Conservation (phyloP, 2,888 invertebrate genomes). For the Mantis religiosa region DNA sequence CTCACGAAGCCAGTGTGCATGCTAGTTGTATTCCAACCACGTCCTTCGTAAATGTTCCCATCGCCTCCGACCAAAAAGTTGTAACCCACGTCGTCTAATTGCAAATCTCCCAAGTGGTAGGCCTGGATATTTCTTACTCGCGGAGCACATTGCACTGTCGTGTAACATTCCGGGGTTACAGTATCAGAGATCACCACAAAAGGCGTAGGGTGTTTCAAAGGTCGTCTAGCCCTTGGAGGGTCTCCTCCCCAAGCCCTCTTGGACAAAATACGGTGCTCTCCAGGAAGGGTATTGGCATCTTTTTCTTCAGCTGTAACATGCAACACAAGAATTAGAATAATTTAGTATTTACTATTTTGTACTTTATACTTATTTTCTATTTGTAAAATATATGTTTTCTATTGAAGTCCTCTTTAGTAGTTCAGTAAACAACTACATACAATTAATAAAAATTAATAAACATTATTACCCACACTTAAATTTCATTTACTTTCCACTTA, state of each 20-base stretch:
- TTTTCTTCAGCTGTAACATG: not conserved
- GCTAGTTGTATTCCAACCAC: slow-evolving; percentile 60
- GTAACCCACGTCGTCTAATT: slow-evolving; percentile 70
- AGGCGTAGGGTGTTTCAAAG: slow-evolving; percentile 3
- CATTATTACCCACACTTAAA: too few relatives aligned
- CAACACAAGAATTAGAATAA: not conserved
- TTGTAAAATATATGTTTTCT: too few relatives aligned
- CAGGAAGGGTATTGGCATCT: not conserved
- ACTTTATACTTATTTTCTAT: too few relatives aligned
- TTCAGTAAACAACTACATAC: too few relatives aligned
- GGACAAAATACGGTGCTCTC: not conserved
- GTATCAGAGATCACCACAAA: slow-evolving; percentile 47
- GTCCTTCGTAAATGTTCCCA: slow-evolving; percentile 67
- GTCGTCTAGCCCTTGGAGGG: not conserved
- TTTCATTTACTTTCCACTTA: too few relatives aligned
- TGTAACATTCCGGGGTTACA: slow-evolving; percentile 56
- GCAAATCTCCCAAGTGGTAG: slow-evolving; percentile 63
- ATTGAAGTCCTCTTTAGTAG: too few relatives aligned
- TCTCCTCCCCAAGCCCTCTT: not conserved
- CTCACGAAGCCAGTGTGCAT: slow-evolving; percentile 3
- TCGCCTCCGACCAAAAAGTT: slow-evolving; percentile 79
- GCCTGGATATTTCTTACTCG: slow-evolving; percentile 54
- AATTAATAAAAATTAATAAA: too few relatives aligned
- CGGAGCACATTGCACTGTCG: slow-evolving; percentile 44
- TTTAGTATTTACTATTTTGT: too few relatives aligned